Evolutionary conservation across 2,888 invertebrate species (phyloP), one percentile per base, ranked within the genome.

Genomic region (Drosophila mulleri): DNA sequence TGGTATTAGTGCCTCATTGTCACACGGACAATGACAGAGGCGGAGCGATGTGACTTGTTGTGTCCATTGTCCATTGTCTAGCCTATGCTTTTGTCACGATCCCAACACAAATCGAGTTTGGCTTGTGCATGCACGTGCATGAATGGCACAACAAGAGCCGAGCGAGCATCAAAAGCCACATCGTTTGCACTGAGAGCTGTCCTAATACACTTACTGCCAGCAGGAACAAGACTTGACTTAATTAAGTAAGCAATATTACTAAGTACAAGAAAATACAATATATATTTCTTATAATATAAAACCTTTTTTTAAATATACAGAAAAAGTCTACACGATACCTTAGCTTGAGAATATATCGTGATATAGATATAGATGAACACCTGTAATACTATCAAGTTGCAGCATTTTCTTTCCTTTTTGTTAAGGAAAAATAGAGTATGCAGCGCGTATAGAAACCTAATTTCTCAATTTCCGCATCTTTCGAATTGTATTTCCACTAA

Each of bases 1-100:
- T 63, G 41, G 48, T 37, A 67, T 77, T 72, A 42, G 14, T 18
- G 53, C 32, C 32, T 67, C 64, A 81, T 81, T 81, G 81, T 81
- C 47, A 60, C 48, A 64, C 59, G 48, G 53, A 68, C 53, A 62
- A 20, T 58, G 37, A 42, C 12, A 47, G 29, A 48, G 5, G n/a
- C 4, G 7, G 5, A 14, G 48, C n/a, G 11, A 18, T 29, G n/a
- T 37, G 67, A 54, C 42, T 66, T 67, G 39, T 52, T 14, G 41
- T 65, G 39, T 29, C 47, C 47, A 45, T 20, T 63, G 1, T 16
- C 44, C 41, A 67, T 82, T 84, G 69, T 80, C 75, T 67, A 61
- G 35, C 29, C 62, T 39, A 18, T 9, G 47, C 44, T 18, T 53
- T 67, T 79, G 80, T 72, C 61, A 32, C 41, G 12, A 16, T 11